Conservation (phyloP, 2,888 invertebrate species). For the Hemicrepidius hirtus region DNA sequence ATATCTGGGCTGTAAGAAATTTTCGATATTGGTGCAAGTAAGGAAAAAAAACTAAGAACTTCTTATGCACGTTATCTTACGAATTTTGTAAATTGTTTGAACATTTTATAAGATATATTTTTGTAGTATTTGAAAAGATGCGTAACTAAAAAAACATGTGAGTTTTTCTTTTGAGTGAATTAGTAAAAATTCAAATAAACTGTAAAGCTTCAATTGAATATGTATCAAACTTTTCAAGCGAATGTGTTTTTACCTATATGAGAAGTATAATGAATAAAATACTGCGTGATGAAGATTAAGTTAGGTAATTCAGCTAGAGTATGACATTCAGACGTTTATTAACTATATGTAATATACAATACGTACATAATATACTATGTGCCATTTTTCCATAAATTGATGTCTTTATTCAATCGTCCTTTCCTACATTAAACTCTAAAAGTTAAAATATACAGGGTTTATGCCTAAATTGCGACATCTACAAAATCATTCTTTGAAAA, state of each 20-base stretch:
- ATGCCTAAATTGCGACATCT: too few relatives aligned
- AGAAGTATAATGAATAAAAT: conserved; percentile 70
- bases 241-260: conserved; percentile 72
- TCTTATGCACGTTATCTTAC: conserved; percentile 62
- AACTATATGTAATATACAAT: conserved; percentile 73
- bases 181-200: conserved; percentile 63
- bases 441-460: too few relatives aligned
- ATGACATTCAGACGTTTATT: conserved; percentile 71
- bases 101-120: conserved; percentile 70
- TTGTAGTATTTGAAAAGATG: conserved; percentile 66
- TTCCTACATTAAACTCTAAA: too few relatives aligned
- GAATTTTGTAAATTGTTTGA: conserved; percentile 68
- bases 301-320: conserved; percentile 72
- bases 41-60: conserved; percentile 26
- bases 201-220: conserved; percentile 70
- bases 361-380: conserved; percentile 74
- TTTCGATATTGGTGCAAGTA: conserved; percentile 66
- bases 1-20: conserved; percentile 53
- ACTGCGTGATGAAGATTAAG: conserved; percentile 71
- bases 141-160: conserved; percentile 58
- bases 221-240: conserved; percentile 70
- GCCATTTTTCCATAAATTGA: conserved; percentile 69
- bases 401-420: conserved; percentile 4
- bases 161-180: conserved; percentile 61
- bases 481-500: too few relatives aligned